Evolutionary conservation across 2,888 invertebrate species (phyloP), one percentile per base, ranked within the genome.

Genomic region (Unio pictorum): DNA sequence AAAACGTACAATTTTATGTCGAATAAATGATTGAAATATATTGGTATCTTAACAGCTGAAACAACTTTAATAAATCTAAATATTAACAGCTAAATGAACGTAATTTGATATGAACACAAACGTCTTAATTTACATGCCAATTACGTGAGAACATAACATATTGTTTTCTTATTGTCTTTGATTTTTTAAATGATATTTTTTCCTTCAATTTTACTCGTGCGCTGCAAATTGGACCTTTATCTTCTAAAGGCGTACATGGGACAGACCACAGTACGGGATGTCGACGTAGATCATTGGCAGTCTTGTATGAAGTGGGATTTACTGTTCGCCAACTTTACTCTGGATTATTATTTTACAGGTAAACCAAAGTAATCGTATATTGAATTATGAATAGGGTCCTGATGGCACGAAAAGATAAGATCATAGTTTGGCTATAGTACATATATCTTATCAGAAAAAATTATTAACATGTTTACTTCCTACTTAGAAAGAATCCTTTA

Each of bases 271-370:
- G 62, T 81, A 8, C 72, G 81, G 5, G 82, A 80, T 23, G 67
- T 80, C 17, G 62, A 61, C 23, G 72, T 63, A 20, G 76, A 81
- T 58, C 77, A 75, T 30, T 83, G 81, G 81, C 74, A 75, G 18
- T 68, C 78, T 20, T 83, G 81, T 71, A 66, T 80, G 62, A 67
- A 62, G 60, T 83, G 83, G 83, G 56, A 58, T 5, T 20, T 59
- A 15, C 54, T 67, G 1, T 72, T 72, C 34, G 73, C 77, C 20
- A 80, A 74, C 15, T 81, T 81, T 62, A 77, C 72, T 5, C 62
- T 81, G 17, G 79, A 81, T 66, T 83, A 81, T 61, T 83, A 79
- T 60, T 81, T 81, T 57, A 74, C 83, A n/a, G 71, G 79, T 76
- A 73, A 30, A 55, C 26, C 54, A n/a, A 54, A 17, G 55, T 63